Base-by-base conservation (phyloP, 2,113 vertebrate species). In the Entomyzon cyanotis region DNA sequence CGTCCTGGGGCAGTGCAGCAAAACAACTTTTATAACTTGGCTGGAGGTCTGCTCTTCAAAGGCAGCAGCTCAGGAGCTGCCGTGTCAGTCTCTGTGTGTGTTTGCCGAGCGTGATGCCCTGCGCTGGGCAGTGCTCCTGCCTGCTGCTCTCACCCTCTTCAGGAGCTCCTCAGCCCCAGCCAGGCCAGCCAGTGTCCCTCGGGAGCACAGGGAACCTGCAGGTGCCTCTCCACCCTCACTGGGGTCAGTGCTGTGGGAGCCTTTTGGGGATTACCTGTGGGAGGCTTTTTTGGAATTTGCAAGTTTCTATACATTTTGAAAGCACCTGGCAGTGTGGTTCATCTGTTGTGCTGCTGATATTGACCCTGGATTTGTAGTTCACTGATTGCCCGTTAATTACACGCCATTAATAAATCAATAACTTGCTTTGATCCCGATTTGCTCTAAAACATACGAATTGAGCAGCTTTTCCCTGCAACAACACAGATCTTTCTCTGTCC, bases 351-450 rank as follows among this genome's bases (percentile, higher is more conserved):
- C 20, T 63, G 62, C 55, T 42, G 27, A 17, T 39, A 17, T 0
- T 55, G 63, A 59, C 60, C 55, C 52, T 47, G 55, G 42, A 70
- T 80, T 52, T 78, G 41, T 52, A 65, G 86, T 62, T 93, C 71
- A 58, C 88, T 70, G 83, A 90, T 50, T 94, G 71, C 63, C 59
- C 47, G 79, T 81, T 95, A 94, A 92, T 96, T 93, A 74, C 35
- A 5, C 6, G 21, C 27, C 7, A 19, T 95, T 92, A 93, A 90
- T 78, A 75, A 89, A 84, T 92, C 92, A 90, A 70, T 92, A 87
- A n/a, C 9, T 39, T 63, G 23, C 83, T 95, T 88, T 95, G 83
- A 86, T 95, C 39, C 60, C 56, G 47, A 68, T 92, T 70, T 89
- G 49, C 80, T 88, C 67, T 74, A 84, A 92, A 81, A 35, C 16